Conservation (phyloP, 2,113 vertebrate species). For the Seriola rivoliana region DNA sequence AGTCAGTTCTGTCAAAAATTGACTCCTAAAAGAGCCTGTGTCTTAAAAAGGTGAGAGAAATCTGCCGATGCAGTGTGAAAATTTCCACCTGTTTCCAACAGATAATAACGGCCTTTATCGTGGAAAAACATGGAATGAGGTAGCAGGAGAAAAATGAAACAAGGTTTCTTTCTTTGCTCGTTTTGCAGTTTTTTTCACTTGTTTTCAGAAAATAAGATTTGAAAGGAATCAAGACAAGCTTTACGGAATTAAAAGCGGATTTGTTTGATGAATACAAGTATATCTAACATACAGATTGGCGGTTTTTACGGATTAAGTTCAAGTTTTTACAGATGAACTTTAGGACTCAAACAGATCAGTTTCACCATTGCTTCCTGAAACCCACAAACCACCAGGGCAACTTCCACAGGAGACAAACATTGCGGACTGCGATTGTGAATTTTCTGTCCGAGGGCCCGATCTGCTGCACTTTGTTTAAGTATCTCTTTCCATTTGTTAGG, state of each 20-base stretch:
- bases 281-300: too few relatives aligned
- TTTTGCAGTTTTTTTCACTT: neutral
- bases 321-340: too few relatives aligned
- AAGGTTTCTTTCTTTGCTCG: too few relatives aligned
- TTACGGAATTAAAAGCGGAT: too few relatives aligned
- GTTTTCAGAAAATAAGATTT: neutral
- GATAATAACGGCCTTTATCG: neutral
- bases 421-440: neutral
- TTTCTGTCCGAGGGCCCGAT: conserved; percentile 21
- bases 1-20: conserved; percentile 13
- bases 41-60: neutral
- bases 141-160: too few relatives aligned
- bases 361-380: conserved; percentile 11
- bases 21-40: neutral
- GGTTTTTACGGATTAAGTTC: too few relatives aligned
- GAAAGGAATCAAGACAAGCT: too few relatives aligned
- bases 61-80: neutral
- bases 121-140: neutral
- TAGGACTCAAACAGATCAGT: conserved; percentile 9
- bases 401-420: conserved; percentile 18
- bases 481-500: conserved; percentile 75
- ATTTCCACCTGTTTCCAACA: neutral
- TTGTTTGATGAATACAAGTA: too few relatives aligned
- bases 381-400: conserved; percentile 23
- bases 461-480: conserved; percentile 81